These are phyloP conservation scores for Adoxophyes honmai DNA, from an alignment of 1,140 invertebrate genomes.

Conservation along the genomic window DNA sequence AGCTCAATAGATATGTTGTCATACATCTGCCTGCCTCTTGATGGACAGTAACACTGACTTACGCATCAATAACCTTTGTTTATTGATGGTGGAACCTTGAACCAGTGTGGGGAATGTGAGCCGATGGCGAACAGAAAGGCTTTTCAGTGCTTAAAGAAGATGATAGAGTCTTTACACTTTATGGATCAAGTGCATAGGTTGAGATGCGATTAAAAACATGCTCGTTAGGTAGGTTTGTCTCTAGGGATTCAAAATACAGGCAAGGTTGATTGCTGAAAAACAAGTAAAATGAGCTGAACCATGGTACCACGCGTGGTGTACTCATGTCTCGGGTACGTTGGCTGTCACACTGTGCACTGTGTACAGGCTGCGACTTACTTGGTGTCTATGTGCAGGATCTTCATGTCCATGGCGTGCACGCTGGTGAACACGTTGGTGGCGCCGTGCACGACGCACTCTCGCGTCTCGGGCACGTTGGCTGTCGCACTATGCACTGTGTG, in stretches of 20 bases:
- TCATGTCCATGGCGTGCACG: conserved; percentile 97
- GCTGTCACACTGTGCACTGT: background rate
- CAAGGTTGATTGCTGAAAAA: too few species aligned
- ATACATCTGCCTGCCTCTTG: conserved; percentile 51
- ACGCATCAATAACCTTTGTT: conserved; percentile 46
- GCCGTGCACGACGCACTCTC: conserved; percentile 33
- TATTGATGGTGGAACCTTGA: conserved; percentile 47
- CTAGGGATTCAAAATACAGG: too few species aligned
- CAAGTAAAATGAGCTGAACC: too few species aligned
- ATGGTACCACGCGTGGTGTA: too few species aligned
- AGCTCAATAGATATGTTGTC: conserved; percentile 66
- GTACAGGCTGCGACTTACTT: conserved; percentile 84
- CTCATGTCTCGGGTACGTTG: background rate
- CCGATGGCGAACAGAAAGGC: background rate
- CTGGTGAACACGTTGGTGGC: conserved; percentile 92
- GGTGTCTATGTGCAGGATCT: conserved; percentile 93
- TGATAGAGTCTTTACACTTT: too few species aligned
- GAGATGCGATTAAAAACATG: too few species aligned
- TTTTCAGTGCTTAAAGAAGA: too few species aligned
- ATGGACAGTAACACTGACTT: conserved; percentile 48
- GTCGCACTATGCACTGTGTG: background rate
- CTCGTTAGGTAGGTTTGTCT: too few species aligned
- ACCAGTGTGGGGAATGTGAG: conserved; percentile 28
- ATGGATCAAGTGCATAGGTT: too few species aligned
- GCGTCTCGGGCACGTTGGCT: background rate